Conservation (phyloP, 2,113 vertebrate genomes). For the Noctilio leporinus region DNA sequence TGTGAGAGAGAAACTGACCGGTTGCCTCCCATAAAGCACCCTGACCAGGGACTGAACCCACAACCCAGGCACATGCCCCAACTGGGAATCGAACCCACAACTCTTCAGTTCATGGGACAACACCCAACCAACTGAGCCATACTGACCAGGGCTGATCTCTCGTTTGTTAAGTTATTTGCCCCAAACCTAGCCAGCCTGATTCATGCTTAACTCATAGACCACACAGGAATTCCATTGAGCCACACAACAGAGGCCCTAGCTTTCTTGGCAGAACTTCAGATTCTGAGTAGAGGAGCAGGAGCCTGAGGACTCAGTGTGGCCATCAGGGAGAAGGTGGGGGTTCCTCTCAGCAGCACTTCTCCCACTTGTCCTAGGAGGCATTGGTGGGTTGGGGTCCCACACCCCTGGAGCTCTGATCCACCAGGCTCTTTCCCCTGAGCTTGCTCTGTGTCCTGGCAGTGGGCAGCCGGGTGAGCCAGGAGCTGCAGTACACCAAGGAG, state of each 20-base stretch:
- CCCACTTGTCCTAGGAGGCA: conserved; percentile 9
- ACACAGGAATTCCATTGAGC: neutral
- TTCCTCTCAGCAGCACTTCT: conserved; percentile 72
- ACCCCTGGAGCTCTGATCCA: neutral
- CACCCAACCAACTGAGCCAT: neutral
- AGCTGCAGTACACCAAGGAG: conserved; percentile 95
- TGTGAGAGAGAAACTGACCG: neutral
- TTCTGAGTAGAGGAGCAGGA: neutral
- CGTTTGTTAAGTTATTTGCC: neutral
- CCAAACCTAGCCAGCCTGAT: neutral
- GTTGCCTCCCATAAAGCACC: too few relatives aligned
- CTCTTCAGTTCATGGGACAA: neutral
- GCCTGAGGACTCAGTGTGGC: neutral
- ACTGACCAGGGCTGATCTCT: neutral
- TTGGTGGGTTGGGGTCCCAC: neutral
- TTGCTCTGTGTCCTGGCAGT: conserved; percentile 74
- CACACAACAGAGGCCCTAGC: neutral
- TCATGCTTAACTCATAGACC: neutral
- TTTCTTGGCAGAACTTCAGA: neutral
- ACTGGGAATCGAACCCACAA: too few relatives aligned
- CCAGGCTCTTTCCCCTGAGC: neutral
- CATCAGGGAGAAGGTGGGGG: conserved; percentile 25
- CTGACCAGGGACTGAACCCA: too few relatives aligned
- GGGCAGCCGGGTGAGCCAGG: conserved; percentile 94
- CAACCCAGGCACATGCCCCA: neutral